A percentile compares a stretch with the other conserved stretches of the same genome.
These are phyloP conservation scores for Phlogophora meticulosa DNA, from an alignment of 2,888 invertebrate genomes.

Conservation along the genomic window DNA sequence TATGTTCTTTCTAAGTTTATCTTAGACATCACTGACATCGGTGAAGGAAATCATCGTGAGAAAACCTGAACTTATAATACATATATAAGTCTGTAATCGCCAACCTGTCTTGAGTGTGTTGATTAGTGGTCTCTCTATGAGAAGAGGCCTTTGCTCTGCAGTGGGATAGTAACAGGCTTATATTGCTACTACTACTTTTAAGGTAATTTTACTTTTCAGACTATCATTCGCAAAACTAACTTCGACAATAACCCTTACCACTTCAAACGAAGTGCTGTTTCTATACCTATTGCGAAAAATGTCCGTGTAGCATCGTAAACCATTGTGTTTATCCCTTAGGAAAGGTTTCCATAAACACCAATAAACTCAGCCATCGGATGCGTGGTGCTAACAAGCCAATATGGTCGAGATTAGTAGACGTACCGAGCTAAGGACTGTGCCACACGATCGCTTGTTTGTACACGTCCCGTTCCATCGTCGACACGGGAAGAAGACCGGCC, in stretches of 20 bases:
- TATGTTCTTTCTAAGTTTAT: too few relatives aligned
- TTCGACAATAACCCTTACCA: neutral
- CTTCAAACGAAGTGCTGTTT: constrained; percentile 7
- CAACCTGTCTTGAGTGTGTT: too few relatives aligned
- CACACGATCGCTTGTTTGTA: constrained; percentile 7
- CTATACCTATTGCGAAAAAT: constrained; percentile 12
- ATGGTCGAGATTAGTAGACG: constrained; percentile 81
- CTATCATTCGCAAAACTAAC: neutral
- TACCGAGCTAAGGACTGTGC: constrained; percentile 66
- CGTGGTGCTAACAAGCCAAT: constrained; percentile 86
- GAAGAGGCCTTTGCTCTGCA: too few relatives aligned
- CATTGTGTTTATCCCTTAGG: constrained; percentile 61
- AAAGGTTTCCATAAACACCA: constrained; percentile 71
- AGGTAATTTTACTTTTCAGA: neutral
- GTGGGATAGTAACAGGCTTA: too few relatives aligned
- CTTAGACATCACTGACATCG: too few relatives aligned
- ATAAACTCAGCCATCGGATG: constrained; percentile 71
- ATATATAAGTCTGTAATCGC: too few relatives aligned
- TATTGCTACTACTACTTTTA: neutral
- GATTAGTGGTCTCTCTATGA: too few relatives aligned
- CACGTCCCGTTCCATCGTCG: too few relatives aligned
- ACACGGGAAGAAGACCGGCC: too few relatives aligned
- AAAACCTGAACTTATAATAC: too few relatives aligned
- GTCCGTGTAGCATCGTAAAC: constrained; percentile 48
- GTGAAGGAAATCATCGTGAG: too few relatives aligned